Evolutionary conservation across 2,113 vertebrate species (phyloP), one percentile per base, ranked within the genome.

Genomic region (Phyllostomus hastatus): DNA sequence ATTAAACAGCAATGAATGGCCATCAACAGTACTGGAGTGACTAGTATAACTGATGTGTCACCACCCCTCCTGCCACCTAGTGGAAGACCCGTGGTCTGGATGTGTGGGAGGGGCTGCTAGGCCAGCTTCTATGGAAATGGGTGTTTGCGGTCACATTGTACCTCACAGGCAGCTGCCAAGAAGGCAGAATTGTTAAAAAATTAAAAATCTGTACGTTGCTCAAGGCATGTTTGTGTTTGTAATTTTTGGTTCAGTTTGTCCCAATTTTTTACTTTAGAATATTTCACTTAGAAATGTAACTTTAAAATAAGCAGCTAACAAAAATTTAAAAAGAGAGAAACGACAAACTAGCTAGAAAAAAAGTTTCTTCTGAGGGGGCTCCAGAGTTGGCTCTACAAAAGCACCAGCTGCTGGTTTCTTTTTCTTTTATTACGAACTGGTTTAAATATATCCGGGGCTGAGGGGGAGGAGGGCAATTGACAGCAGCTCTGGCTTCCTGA

Each of bases 361-460:
- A 98, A 95, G 66, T 97, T 98, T 95, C 85, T 97, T 97, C 78
- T 94, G 94, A 83, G 67, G 95, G 15, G 38, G 48, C 91, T 97
- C 97, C 75, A 69, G 72, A 97, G 61, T 82, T 98, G 97, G 97
- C 95, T 98, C 75, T 72, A 41, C 2, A 82, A 88, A 97, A 97
- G 88, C 86, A 96, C 92, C 97, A 98, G 95, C 97, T 98, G 97
- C 94, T 69, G n/a, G 72, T 95, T 97, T 97, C 92, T 91, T 98
- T 95, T 97, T 97, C 92, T 91, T 98, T 98, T 97, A 91, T 97
- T 98, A 96, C 97, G 97, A 92, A 97, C 98, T 97, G 86, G 82
- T 97, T 98, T 98, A 98, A 98, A 98, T 98, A 98, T 98, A 98
- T 97, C 97, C 61, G 20, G 70, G 90, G 76, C 94, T 97, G 97